phyloP scores from a whole-genome alignment of 2,888 invertebrate genomes.

The Subacronicta megacephala region DNA sequence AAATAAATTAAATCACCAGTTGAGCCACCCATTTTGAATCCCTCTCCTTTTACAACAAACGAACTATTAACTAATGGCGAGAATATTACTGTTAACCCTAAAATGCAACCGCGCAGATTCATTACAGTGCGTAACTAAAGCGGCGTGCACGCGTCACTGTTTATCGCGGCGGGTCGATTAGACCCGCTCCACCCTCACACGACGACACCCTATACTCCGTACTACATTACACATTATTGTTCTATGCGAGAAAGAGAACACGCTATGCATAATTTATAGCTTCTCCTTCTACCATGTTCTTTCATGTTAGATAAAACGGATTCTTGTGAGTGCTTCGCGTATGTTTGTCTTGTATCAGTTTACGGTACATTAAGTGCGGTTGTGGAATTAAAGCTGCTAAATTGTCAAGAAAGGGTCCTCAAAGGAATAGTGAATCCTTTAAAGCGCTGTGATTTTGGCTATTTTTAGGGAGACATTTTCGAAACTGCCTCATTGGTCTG shows the following conservation, averaged over 20 bases:
- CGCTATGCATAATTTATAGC: constrained; percentile 51
- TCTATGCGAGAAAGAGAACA: constrained; percentile 62
- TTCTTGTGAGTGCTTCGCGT: constrained; percentile 68
- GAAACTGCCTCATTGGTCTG: not conserved
- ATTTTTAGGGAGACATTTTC: not conserved
- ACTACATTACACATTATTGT: constrained; percentile 62
- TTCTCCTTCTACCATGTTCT: constrained; percentile 56
- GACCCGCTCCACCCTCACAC: constrained; percentile 76
- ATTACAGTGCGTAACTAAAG: constrained; percentile 81
- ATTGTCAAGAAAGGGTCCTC: constrained; percentile 61
- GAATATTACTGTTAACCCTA: constrained; percentile 74
- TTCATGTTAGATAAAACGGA: constrained; percentile 59
- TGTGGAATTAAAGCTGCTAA: constrained; percentile 65
- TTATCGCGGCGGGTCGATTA: constrained; percentile 78
- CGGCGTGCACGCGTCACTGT: constrained; percentile 77
- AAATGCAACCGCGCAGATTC: constrained; percentile 79
- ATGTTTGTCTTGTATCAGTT: constrained; percentile 81
- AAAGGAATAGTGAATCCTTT: constrained; percentile 30
- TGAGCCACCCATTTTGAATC: constrained; percentile 27
- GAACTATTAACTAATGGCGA: constrained; percentile 68
- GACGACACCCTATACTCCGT: constrained; percentile 57
- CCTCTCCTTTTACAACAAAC: constrained; percentile 44
- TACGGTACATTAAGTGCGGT: constrained; percentile 76
- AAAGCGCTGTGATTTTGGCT: constrained; percentile 13
- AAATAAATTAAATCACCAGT: constrained; percentile 24